These are phyloP conservation scores for Morphnarchus princeps DNA, from an alignment of 2,113 vertebrate species.

Conservation along the genomic window DNA sequence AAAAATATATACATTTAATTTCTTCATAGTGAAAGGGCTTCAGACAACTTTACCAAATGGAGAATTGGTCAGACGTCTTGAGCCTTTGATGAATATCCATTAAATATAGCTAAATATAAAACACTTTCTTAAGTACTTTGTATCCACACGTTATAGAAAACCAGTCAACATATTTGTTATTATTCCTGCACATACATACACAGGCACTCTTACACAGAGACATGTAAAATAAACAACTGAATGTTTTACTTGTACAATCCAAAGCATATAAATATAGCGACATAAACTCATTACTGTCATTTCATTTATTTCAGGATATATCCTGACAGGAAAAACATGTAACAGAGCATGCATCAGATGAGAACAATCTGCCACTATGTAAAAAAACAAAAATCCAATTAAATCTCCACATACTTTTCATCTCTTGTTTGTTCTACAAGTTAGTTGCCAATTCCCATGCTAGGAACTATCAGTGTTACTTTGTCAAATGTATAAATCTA, in stretches of 20 bases:
- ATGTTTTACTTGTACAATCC: not conserved
- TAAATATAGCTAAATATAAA: not conserved
- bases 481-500: not conserved
- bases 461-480: not conserved
- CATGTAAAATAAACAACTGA: not conserved
- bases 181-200: not conserved
- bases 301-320: not conserved
- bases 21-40: not conserved
- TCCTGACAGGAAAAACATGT: not conserved
- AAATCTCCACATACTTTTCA: not conserved
- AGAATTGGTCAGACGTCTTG: not conserved
- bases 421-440: not conserved
- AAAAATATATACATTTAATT: not conserved
- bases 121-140: not conserved
- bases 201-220: not conserved
- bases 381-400: not conserved
- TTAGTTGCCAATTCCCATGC: not conserved
- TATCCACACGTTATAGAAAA: not conserved
- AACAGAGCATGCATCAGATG: not conserved
- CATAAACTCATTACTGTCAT: not conserved
- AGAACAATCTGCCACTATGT: not conserved
- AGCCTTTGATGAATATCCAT: not conserved
- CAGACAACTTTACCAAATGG: not conserved
- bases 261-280: not conserved
- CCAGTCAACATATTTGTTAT: not conserved